Percentiles rank a stretch among this genome's conserved stretches.
phyloP scores from a whole-genome alignment of 2,797 vertebrate species.

The Sebastes elongatus region DNA sequence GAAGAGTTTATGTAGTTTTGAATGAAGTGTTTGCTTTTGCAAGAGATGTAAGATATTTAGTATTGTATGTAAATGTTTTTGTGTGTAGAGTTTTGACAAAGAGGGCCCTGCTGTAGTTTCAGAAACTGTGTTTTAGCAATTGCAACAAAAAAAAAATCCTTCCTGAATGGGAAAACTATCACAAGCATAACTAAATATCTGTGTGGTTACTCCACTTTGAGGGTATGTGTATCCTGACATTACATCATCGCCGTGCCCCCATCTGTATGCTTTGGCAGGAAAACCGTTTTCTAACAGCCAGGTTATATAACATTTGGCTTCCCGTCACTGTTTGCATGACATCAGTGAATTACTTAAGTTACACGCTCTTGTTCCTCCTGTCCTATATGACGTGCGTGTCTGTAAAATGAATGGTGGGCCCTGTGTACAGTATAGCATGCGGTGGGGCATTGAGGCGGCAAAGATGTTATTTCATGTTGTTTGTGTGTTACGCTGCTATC shows the following conservation, averaged over 20 bases:
- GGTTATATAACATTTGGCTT: slow-evolving; percentile 75
- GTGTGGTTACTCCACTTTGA: not conserved
- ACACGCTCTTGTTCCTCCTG: slow-evolving; percentile 40
- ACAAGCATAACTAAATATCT: slow-evolving; percentile 25
- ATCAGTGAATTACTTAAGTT: slow-evolving; percentile 69
- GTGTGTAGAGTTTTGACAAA: too few relatives aligned
- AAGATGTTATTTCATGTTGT: not conserved
- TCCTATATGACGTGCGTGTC: slow-evolving; percentile 24
- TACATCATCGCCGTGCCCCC: slow-evolving; percentile 54
- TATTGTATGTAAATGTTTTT: too few relatives aligned
- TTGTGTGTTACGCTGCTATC: not conserved
- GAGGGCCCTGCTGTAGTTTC: too few relatives aligned
- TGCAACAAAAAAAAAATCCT: not conserved
- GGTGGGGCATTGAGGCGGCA: not conserved
- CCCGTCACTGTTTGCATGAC: slow-evolving; percentile 70
- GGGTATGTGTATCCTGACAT: slow-evolving; percentile 50
- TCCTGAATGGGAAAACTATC: not conserved
- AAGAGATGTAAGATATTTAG: too few relatives aligned
- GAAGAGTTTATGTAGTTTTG: not conserved
- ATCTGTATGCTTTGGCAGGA: slow-evolving; percentile 69
- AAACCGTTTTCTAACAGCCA: slow-evolving; percentile 45
- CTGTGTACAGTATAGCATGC: slow-evolving; percentile 21
- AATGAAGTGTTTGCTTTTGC: too few relatives aligned
- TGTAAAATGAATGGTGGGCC: slow-evolving; percentile 25
- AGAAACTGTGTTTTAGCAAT: not conserved